phyloP scores from a whole-genome alignment of 2,888 invertebrate species.

The Spodoptera littoralis region DNA sequence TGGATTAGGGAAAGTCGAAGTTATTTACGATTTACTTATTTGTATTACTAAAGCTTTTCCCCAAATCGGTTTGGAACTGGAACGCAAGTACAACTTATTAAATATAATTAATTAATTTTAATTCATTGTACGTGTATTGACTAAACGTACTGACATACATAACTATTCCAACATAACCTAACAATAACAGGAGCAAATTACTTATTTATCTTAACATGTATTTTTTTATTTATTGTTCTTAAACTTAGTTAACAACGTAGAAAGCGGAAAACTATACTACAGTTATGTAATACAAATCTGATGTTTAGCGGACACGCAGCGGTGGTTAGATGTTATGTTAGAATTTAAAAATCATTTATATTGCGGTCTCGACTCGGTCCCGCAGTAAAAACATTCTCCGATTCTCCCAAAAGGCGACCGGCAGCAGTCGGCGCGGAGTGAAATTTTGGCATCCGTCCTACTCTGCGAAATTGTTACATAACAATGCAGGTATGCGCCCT shows the following conservation, averaged over 20 bases:
- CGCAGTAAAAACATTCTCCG: slow-evolving; percentile 52
- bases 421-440: slow-evolving; percentile 65
- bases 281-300: slow-evolving; percentile 48
- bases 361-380: slow-evolving; percentile 46
- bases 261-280: slow-evolving; percentile 51
- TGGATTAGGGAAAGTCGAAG: too few species aligned
- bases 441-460: slow-evolving; percentile 81
- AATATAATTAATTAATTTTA: too few species aligned
- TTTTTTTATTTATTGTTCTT: slow-evolving; percentile 22
- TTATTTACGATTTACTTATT: too few species aligned
- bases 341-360: slow-evolving; percentile 36
- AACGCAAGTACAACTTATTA: too few species aligned
- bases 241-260: slow-evolving; percentile 39
- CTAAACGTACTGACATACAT: too few species aligned
- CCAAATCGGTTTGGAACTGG: too few species aligned
- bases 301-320: slow-evolving; percentile 41
- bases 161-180: neutral
- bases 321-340: slow-evolving; percentile 32
- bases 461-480: slow-evolving; percentile 82
- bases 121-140: too few species aligned
- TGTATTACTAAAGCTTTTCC: too few species aligned
- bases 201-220: slow-evolving; percentile 10
- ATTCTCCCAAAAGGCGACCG: slow-evolving; percentile 52
- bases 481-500: slow-evolving; percentile 80
- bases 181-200: slow-evolving; percentile 4